Evolutionary conservation across 2,113 vertebrate genomes (phyloP), one percentile per base, ranked within the genome.

Genomic region (Proteles cristata): DNA sequence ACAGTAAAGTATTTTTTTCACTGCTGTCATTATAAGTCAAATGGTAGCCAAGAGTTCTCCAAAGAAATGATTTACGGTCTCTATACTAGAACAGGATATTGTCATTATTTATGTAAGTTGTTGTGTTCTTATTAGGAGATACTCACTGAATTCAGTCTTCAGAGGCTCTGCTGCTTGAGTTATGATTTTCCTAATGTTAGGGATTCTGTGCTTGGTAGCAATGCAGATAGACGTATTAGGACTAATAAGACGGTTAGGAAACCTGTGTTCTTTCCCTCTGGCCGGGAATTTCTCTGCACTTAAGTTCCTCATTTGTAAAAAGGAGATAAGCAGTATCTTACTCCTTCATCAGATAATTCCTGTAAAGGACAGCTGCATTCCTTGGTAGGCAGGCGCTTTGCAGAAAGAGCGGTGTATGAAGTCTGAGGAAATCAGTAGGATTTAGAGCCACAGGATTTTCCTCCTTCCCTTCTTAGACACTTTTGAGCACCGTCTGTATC

Each of bases 1-100:
- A 97, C 96, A 97, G 96, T 97, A 96, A 90, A 94, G 73, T 71
- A 61, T 63, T 73, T 92, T 69, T 91, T 93, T 96, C 50, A 55
- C 92, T 86, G 63, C 76, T 95, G 90, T 94, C 76, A 86, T 94
- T 94, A 9, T 92, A 86, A 96, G 71, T 88, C 92, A 91, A 88
- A 65, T 85, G 76, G 69, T 84, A 81, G 80, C 83, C 61, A 93
- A 81, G 43, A 90, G 53, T 63, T 21, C 61, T 63, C 79, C 31
- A 48, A 43, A 53, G 48, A 43, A 94, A 93, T 65, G 63, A 69
- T 89, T 91, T 88, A 58, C 39, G 69, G 68, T 58, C 35, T 58
- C 35, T 84, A 66, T 23, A 35, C 21, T 73, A 48, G 66, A 84
- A 80, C 15, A 83, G 48, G 26, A 58, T 61, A 31, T 63, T 93